phyloP scores from a whole-genome alignment of 2,113 vertebrate species.

The Nymphicus hollandicus region DNA sequence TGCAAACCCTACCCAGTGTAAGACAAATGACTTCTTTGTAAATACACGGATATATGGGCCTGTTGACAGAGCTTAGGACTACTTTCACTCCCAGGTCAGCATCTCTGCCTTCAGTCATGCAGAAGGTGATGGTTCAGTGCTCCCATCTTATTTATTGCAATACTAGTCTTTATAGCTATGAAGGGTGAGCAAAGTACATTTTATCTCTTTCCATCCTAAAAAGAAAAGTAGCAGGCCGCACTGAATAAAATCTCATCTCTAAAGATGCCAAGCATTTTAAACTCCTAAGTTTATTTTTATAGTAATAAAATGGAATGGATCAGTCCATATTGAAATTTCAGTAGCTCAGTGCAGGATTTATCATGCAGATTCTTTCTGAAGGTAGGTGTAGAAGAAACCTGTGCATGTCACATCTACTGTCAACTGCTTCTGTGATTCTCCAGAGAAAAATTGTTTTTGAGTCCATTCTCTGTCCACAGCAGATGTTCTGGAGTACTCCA shows the following conservation, averaged over 20 bases:
- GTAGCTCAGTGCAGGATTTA: neutral
- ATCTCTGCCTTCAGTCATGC: slow-evolving; percentile 10
- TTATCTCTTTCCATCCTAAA: neutral
- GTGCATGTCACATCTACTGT: neutral
- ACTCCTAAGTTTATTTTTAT: neutral
- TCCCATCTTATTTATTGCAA: slow-evolving; percentile 2
- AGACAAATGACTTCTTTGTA: neutral
- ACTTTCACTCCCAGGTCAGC: neutral
- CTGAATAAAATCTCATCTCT: neutral
- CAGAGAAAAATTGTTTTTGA: neutral
- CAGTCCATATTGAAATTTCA: neutral
- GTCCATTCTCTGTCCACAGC: neutral
- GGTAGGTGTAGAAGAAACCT: neutral
- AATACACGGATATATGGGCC: neutral
- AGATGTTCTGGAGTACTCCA: neutral
- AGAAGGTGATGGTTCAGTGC: slow-evolving; percentile 16
- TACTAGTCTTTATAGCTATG: neutral
- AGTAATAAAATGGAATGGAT: neutral
- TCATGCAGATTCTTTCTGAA: neutral
- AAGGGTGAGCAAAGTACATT: neutral
- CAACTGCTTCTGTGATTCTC: neutral
- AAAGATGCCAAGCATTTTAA: neutral
- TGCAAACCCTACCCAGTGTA: neutral
- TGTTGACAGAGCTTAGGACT: neutral
- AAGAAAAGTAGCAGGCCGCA: neutral